Evolutionary conservation across 2,888 invertebrate genomes (phyloP).

Genomic region (Drepanosiphum platanoidis): DNA sequence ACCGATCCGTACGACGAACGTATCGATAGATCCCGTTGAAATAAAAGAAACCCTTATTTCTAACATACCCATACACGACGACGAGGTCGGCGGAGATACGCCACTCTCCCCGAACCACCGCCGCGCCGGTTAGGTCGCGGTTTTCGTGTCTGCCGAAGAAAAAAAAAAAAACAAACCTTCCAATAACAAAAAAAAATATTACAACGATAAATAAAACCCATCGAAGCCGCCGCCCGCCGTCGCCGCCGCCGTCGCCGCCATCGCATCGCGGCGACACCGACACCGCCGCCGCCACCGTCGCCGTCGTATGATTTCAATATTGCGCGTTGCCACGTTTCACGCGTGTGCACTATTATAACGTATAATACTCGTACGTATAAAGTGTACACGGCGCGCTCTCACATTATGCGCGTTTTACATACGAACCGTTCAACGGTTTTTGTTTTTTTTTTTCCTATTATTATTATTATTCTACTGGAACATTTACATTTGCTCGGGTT

Average conservation of each 20-base stretch:
- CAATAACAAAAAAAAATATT: no score
- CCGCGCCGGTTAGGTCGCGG: no score
- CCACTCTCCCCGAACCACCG: no score
- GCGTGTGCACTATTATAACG: constrained; percentile 30
- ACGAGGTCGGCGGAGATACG: no score
- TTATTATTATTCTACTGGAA: constrained; percentile 29
- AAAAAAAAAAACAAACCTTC: no score
- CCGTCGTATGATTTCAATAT: constrained; percentile 54
- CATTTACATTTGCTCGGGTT: constrained; percentile 43
- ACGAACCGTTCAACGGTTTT: constrained; percentile 19
- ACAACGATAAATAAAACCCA: no score
- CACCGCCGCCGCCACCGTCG: background rate
- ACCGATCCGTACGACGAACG: no score
- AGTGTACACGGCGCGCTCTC: background rate
- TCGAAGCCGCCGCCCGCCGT: background rate
- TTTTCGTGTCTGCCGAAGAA: no score
- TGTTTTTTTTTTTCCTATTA: constrained; percentile 19
- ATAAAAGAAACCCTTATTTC: no score
- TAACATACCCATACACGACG: no score
- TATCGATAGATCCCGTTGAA: no score
- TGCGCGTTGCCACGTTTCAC: constrained; percentile 57
- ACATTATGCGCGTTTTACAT: background rate
- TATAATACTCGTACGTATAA: background rate
- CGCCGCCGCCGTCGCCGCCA: background rate
- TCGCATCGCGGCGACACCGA: background rate